A percentile compares a stretch with the other conserved stretches of the same genome.
Conservation (phyloP, 2,797 vertebrate genomes). For the Bovichtus variegatus region DNA sequence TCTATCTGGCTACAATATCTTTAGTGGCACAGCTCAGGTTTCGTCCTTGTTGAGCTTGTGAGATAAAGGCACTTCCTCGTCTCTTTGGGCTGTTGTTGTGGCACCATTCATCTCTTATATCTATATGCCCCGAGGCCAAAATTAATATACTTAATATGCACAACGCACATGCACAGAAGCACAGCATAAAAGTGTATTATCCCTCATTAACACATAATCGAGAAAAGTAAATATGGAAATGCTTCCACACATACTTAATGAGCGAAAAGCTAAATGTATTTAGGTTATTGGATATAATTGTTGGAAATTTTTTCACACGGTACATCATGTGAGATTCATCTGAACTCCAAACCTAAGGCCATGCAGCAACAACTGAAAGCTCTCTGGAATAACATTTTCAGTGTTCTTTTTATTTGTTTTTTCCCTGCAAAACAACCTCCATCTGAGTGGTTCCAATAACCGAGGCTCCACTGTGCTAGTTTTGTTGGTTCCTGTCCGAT, state of each 20-base stretch:
- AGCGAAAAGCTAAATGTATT: neutral
- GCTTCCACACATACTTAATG: constrained; percentile 2
- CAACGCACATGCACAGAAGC: constrained; percentile 6
- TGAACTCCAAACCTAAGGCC: neutral
- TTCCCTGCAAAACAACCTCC: constrained; percentile 31
- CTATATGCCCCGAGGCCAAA: constrained; percentile 21
- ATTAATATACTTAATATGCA: constrained; percentile 33
- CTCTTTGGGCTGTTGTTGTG: constrained; percentile 30
- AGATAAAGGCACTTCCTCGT: constrained; percentile 32
- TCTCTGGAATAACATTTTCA: neutral
- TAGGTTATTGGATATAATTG: constrained; percentile 27
- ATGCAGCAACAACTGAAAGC: constrained; percentile 2
- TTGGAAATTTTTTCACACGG: neutral
- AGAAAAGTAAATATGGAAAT: constrained; percentile 26
- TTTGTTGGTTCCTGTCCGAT: constrained; percentile 12
- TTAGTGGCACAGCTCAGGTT: constrained; percentile 5
- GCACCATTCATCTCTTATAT: constrained; percentile 34
- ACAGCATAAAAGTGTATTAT: constrained; percentile 2
- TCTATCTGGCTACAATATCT: constrained; percentile 30
- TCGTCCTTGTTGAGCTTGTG: neutral
- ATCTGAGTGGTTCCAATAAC: constrained; percentile 37
- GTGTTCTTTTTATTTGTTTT: constrained; percentile 10
- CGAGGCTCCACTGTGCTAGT: neutral
- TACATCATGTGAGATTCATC: neutral
- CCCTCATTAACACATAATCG: constrained; percentile 44